Conservation (phyloP, 53 echinoderm and acorn worm species). For the Patiria pectinifera region DNA sequence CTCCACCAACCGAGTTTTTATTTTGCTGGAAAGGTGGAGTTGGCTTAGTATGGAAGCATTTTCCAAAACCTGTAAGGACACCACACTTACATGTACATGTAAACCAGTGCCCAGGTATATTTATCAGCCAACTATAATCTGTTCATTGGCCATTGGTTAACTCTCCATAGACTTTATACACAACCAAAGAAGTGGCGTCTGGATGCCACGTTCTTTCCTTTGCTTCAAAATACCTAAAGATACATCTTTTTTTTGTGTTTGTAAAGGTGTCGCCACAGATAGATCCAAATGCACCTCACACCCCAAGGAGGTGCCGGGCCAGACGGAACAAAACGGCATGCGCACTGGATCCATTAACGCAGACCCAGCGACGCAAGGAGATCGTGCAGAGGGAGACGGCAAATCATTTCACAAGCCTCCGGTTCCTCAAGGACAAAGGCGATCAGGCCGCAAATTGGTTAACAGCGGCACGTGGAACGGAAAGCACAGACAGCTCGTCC, state of each 20-base stretch:
- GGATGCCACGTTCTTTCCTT: too few species aligned
- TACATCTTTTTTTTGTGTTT: not conserved
- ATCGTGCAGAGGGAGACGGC: conserved; percentile 7
- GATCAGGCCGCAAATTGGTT: not conserved
- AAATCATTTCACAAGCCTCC: conserved; percentile 19
- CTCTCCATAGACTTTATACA: too few species aligned
- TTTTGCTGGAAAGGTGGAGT: too few species aligned
- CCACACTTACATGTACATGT: too few species aligned
- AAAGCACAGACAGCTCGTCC: not conserved
- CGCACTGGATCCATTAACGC: conserved; percentile 29
- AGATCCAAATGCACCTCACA: conserved; percentile 58
- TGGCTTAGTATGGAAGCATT: too few species aligned
- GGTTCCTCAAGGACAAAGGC: not conserved
- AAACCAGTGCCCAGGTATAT: too few species aligned
- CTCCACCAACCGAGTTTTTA: too few species aligned
- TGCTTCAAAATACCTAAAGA: not conserved
- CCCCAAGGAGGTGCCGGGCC: conserved; percentile 60
- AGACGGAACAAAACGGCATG: conserved; percentile 47
- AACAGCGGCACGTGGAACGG: not conserved
- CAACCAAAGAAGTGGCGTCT: too few species aligned
- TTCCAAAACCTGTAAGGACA: too few species aligned
- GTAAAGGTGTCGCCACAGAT: conserved; percentile 91
- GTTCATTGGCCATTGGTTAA: too few species aligned
- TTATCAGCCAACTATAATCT: too few species aligned
- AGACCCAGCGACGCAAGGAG: conserved; percentile 33